phyloP scores from a whole-genome alignment of 2,888 invertebrate genomes.

The Notodonta ziczac region DNA sequence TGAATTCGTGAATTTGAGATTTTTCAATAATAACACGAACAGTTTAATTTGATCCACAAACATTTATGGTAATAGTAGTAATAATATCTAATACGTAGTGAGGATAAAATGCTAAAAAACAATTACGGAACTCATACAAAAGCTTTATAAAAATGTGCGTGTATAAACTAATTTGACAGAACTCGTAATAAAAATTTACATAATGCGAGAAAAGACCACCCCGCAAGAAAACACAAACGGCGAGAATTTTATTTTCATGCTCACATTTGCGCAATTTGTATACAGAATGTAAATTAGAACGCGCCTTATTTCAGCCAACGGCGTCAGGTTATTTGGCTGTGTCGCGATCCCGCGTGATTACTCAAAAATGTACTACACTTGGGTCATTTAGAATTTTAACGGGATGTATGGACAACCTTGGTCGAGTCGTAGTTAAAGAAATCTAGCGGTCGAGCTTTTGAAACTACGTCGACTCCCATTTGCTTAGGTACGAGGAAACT shows the following conservation, averaged over 20 bases:
- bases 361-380: conserved; percentile 55
- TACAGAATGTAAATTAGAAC: conserved; percentile 83
- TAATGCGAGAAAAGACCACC: conserved; percentile 75
- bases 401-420: too few species aligned
- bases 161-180: conserved; percentile 73
- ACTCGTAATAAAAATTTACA: conserved; percentile 77
- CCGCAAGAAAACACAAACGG: conserved; percentile 76
- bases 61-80: too few species aligned
- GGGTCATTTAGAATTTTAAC: not conserved
- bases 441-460: too few species aligned
- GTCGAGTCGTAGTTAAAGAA: too few species aligned
- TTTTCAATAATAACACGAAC: too few species aligned
- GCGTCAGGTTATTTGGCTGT: conserved; percentile 77
- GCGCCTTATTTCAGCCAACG: conserved; percentile 75
- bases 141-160: conserved; percentile 62
- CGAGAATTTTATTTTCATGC: conserved; percentile 80
- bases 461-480: too few species aligned
- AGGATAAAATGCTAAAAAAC: not conserved
- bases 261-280: conserved; percentile 81
- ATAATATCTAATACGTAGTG: not conserved
- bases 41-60: too few species aligned
- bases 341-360: conserved; percentile 64
- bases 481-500: too few species aligned
- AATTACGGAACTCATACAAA: conserved; percentile 38
- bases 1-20: too few species aligned